Evolutionary conservation across 2,888 invertebrate genomes (phyloP), one percentile per base, ranked within the genome.

Genomic region (Eumerus sabulonum): DNA sequence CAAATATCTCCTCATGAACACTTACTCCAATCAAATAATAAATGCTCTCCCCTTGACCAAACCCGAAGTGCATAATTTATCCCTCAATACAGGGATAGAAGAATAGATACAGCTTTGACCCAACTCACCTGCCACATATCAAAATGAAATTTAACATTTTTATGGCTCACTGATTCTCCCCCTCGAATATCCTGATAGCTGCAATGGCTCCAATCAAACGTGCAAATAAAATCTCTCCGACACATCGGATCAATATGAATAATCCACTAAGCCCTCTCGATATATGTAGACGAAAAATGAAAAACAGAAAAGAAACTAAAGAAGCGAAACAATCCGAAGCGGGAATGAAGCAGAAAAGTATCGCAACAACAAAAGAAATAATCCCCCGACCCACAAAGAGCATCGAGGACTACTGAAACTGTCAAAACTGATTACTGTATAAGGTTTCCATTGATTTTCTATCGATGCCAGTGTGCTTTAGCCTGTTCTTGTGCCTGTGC

Each of bases 381-480:
- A 74, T 74, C 79, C 68, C 63, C 59, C 74, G 68, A 64, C 68
- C 79, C 79, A 74, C 79, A 74, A n/a, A n/a, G n/a, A 70, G 74
- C 64, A 64, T 53, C 53, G 56, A 70, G 56, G 60, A 74, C 68
- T 68, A 74, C 79, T 74, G 68, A 74, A 79, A 74, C 79, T 79
- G 79, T 79, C 79, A 79, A 79, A 79, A 79, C 79, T 79, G 79
- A 79, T 79, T 79, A 79, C 79, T 66, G 60, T 79, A 73, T 79
- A 74, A 70, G 79, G 79, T 50, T 79, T 74, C 79, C 74, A 79
- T 79, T 74, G 79, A 74, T 79, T 79, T 70, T 47, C 42, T 68
- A 70, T 79, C 77, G 77, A 73, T 63, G 67, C 40, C 56, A 27
- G 60, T n/a, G n/a, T n/a, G n/a, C n/a, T n/a, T n/a, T n/a, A n/a